Evolutionary conservation across 2,888 invertebrate species (phyloP).

Genomic region (Agrotis segetum): DNA sequence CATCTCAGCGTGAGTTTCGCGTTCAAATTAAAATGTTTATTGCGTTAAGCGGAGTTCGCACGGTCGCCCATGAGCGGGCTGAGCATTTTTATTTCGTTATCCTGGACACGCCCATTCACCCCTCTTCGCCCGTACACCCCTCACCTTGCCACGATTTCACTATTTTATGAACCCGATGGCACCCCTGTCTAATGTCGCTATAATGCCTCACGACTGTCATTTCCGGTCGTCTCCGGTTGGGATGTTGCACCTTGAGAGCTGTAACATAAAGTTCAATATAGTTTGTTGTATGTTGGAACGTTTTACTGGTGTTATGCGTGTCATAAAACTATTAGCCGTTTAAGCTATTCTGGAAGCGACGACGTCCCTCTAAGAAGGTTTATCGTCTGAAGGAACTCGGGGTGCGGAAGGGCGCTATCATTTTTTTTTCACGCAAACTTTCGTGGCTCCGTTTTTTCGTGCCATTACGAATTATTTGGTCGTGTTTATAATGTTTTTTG

Average conservation of each 20-base stretch:
- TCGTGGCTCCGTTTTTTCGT: slow-evolving; percentile 82
- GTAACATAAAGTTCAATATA: slow-evolving; percentile 74
- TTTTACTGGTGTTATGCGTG: slow-evolving; percentile 87
- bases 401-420: slow-evolving; percentile 84
- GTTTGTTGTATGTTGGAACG: slow-evolving; percentile 56
- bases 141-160: slow-evolving; percentile 79
- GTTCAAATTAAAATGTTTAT: slow-evolving; percentile 91
- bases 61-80: slow-evolving; percentile 81
- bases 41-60: slow-evolving; percentile 89
- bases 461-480: slow-evolving; percentile 86
- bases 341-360: slow-evolving; percentile 89
- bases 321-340: slow-evolving; percentile 91
- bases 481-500: slow-evolving; percentile 79
- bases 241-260: slow-evolving; percentile 71
- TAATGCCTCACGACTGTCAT: slow-evolving; percentile 87
- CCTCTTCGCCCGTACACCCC: slow-evolving; percentile 62
- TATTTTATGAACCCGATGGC: slow-evolving; percentile 84
- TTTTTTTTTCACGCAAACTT: slow-evolving; percentile 78
- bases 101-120: slow-evolving; percentile 74
- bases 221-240: slow-evolving; percentile 70
- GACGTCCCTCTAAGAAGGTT: slow-evolving; percentile 82
- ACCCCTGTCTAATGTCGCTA: slow-evolving; percentile 86
- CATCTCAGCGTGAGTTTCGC: slow-evolving; percentile 90
- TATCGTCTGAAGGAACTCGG: slow-evolving; percentile 77
- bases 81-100: slow-evolving; percentile 90